Conservation (phyloP, 2,113 vertebrate genomes). For the Anas platyrhynchos region DNA sequence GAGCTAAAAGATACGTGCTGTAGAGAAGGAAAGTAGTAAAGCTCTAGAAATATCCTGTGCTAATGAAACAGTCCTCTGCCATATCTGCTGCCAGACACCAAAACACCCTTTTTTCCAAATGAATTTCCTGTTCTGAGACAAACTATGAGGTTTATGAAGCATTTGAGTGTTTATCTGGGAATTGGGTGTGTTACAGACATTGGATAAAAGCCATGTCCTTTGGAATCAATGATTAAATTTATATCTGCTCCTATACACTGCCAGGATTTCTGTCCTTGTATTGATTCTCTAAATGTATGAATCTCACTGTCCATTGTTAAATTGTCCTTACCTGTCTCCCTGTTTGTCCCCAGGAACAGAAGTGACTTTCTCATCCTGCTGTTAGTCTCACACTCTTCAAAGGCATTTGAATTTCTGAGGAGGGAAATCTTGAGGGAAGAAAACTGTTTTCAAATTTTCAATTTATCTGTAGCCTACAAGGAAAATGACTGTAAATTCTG, state of each 20-base stretch:
- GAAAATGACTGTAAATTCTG: conserved; percentile 23
- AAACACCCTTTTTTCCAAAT: background rate
- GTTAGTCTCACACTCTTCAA: background rate
- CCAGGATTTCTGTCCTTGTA: background rate
- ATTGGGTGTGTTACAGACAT: background rate
- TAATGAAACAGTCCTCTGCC: background rate
- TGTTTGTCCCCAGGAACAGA: background rate
- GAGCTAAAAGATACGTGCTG: background rate
- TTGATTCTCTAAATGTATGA: background rate
- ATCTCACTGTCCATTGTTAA: background rate
- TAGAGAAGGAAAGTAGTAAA: background rate
- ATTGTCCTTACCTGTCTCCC: background rate
- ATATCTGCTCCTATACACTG: background rate
- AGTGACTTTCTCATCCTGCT: background rate
- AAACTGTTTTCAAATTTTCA: conserved; percentile 8
- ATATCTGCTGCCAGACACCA: background rate
- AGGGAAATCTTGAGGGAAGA: background rate
- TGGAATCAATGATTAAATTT: background rate
- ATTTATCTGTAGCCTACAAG: conserved; percentile 5
- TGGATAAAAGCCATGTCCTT: background rate
- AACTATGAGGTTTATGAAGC: background rate
- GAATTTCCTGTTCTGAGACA: background rate
- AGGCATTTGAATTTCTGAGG: background rate
- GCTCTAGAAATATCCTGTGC: conserved; percentile 15
- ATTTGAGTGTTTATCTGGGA: background rate